Percentiles rank a stretch among this genome's conserved stretches.
Evolutionary conservation across 2,113 vertebrate species (phyloP).

Genomic region (Muntiacus muntjak): DNA sequence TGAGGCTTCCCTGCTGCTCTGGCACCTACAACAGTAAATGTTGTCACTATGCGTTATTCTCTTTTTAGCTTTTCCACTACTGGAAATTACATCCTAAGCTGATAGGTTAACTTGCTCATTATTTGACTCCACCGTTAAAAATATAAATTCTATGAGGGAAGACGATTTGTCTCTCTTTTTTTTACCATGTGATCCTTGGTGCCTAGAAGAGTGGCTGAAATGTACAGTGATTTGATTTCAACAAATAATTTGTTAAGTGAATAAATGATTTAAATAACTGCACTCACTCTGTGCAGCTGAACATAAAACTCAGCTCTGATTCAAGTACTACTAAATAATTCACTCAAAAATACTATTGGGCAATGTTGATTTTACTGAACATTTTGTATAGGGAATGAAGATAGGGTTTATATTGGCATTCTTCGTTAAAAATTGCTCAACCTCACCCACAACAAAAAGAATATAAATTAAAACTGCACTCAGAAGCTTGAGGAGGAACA

Average conservation of each 20-base stretch:
- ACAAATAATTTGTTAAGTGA: neutral
- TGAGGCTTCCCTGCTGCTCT: neutral
- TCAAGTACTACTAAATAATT: constrained; percentile 16
- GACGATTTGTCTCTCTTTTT: neutral
- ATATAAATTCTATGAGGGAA: neutral
- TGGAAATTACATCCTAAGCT: neutral
- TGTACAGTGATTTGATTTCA: neutral
- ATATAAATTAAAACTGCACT: neutral
- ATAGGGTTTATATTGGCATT: neutral
- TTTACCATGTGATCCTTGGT: neutral
- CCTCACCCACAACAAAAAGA: neutral
- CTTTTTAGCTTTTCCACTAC: neutral
- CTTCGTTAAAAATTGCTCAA: neutral
- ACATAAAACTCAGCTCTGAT: neutral
- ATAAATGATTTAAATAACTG: neutral
- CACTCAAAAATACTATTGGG: neutral
- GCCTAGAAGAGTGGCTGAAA: neutral
- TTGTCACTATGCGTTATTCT: neutral
- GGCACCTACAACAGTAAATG: neutral
- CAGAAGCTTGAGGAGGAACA: neutral
- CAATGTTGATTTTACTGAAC: neutral
- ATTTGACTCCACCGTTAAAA: neutral
- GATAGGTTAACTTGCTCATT: neutral
- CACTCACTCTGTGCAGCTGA: neutral
- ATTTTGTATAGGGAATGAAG: neutral